These are phyloP conservation scores for Aselliscus stoliczkanus DNA, from an alignment of 2,797 vertebrate species.

Conservation along the genomic window DNA sequence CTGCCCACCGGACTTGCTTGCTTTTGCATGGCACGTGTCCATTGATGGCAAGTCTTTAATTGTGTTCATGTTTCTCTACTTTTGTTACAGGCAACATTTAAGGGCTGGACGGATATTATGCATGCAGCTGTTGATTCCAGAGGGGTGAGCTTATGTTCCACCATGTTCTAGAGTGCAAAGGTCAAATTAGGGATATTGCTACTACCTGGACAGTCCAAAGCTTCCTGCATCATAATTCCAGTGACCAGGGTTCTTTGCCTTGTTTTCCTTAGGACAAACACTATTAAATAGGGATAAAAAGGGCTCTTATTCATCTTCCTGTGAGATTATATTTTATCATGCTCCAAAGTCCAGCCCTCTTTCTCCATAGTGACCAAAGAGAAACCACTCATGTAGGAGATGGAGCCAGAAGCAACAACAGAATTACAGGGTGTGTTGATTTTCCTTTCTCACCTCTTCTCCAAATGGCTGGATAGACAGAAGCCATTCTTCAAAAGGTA, in stretches of 20 bases:
- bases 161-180: neutral
- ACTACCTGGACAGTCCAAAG: neutral
- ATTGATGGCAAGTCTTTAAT: neutral
- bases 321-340: neutral
- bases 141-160: slow-evolving; percentile 44
- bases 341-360: neutral
- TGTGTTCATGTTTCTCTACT: neutral
- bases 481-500: neutral
- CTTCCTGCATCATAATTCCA: neutral
- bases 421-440: neutral
- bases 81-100: slow-evolving; percentile 82
- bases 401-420: neutral
- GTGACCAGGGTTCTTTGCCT: neutral
- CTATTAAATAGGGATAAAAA: neutral
- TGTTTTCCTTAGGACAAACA: neutral
- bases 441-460: neutral
- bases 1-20: neutral
- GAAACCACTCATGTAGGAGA: neutral
- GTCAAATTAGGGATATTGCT: neutral
- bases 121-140: slow-evolving; percentile 80
- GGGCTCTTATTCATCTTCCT: neutral
- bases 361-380: neutral
- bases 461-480: neutral
- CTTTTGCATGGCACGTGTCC: neutral
- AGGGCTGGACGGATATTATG: slow-evolving; percentile 84